phyloP scores from a whole-genome alignment of 2,797 vertebrate genomes.

The Crossoptilon crossoptilon region DNA sequence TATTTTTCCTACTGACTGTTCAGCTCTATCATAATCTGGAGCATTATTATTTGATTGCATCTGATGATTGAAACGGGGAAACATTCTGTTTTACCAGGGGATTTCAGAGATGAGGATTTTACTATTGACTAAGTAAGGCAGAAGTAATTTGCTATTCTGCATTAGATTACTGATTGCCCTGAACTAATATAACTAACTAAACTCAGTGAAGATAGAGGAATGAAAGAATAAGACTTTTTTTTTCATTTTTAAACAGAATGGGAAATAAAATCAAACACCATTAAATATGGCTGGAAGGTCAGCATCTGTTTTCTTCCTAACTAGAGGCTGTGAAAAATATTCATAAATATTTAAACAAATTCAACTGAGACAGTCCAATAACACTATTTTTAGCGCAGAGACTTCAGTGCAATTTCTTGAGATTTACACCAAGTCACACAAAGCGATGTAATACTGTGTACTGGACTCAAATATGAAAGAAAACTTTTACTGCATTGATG shows the following conservation, averaged over 20 bases:
- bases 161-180: conserved; percentile 15
- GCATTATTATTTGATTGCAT: background rate
- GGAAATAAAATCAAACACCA: background rate
- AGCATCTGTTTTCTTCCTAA: background rate
- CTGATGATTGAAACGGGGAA: background rate
- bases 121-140: background rate
- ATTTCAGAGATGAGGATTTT: background rate
- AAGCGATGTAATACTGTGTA: background rate
- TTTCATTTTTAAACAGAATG: background rate
- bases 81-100: background rate
- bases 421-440: background rate
- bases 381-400: background rate
- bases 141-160: background rate
- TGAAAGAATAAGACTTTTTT: background rate
- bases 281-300: background rate
- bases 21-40: background rate
- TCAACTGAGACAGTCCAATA: background rate
- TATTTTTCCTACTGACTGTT: background rate
- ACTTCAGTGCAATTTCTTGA: background rate
- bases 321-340: background rate
- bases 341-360: background rate
- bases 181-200: background rate
- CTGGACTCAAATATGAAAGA: background rate
- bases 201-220: background rate
- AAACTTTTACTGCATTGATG: background rate